Evolutionary conservation across 2,797 vertebrate species (phyloP).

Genomic region (Ctenopoma kingsleyae): DNA sequence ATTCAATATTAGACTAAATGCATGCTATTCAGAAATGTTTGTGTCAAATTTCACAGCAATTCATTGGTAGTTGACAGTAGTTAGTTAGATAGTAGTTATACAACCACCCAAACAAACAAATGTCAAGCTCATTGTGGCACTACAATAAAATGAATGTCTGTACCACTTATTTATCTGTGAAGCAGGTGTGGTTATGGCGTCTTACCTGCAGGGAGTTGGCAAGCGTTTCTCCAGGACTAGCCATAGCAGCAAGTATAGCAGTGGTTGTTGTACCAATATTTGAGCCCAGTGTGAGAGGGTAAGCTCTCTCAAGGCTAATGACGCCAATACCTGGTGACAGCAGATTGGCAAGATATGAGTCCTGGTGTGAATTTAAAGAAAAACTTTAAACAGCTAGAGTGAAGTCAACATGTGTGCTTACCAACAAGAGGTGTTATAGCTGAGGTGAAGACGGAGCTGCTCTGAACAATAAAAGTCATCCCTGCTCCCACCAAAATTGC

Average conservation of each 20-base stretch:
- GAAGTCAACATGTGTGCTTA: constrained; percentile 71
- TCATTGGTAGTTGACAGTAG: too few species aligned
- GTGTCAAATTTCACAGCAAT: too few species aligned
- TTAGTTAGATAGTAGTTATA: too few species aligned
- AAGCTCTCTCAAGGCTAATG: constrained; percentile 94
- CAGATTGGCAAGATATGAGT: not conserved
- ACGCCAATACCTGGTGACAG: constrained; percentile 90
- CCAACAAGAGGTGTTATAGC: constrained; percentile 97
- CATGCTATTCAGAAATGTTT: too few species aligned
- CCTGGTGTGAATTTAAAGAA: not conserved
- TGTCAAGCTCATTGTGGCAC: too few species aligned
- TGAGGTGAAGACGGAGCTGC: constrained; percentile 98
- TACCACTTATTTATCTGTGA: too few species aligned
- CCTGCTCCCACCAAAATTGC: constrained; percentile 94
- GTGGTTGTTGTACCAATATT: constrained; percentile 98
- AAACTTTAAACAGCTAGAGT: not conserved
- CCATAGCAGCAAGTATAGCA: constrained; percentile 94
- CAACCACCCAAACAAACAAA: too few species aligned
- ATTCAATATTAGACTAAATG: too few species aligned
- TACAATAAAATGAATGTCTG: not conserved
- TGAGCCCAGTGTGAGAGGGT: constrained; percentile 94
- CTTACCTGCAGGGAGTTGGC: constrained; percentile 90
- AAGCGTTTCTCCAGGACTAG: constrained; percentile 90
- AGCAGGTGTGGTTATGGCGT: too few species aligned
- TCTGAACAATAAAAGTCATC: constrained; percentile 98